Evolutionary conservation across 2,797 vertebrate genomes (phyloP).

Genomic region (Peromyscus nudipes): DNA sequence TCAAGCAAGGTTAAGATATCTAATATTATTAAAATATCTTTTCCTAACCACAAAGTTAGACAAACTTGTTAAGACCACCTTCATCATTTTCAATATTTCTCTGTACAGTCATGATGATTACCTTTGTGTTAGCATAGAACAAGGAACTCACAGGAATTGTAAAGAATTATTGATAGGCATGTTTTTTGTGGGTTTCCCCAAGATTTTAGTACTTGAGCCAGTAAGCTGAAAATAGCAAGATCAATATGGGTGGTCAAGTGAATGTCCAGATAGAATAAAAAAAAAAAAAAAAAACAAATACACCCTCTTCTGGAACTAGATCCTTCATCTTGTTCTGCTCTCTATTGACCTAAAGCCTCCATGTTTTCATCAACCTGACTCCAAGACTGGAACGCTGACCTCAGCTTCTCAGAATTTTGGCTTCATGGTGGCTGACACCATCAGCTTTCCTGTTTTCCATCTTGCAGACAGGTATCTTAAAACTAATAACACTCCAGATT

Average conservation of each 20-base stretch:
- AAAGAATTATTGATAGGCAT: not conserved
- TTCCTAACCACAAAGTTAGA: not conserved
- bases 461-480: not conserved
- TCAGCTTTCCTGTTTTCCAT: not conserved
- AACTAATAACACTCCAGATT: not conserved
- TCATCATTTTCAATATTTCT: not conserved
- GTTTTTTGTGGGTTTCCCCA: not conserved
- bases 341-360: not conserved
- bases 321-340: not conserved
- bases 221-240: not conserved
- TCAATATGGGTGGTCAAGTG: not conserved
- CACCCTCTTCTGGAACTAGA: not conserved
- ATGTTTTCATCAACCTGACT: not conserved
- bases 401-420: not conserved
- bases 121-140: not conserved
- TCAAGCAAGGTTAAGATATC: not conserved
- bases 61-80: not conserved
- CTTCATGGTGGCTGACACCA: rapidly evolving
- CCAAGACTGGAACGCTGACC: not conserved
- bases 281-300: no score
- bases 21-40: not conserved
- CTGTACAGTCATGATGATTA: not conserved
- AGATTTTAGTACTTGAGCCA: not conserved
- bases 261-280: not conserved
- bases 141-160: not conserved